Conservation (phyloP, 2,113 vertebrate genomes). For the Pluvianellus socialis region DNA sequence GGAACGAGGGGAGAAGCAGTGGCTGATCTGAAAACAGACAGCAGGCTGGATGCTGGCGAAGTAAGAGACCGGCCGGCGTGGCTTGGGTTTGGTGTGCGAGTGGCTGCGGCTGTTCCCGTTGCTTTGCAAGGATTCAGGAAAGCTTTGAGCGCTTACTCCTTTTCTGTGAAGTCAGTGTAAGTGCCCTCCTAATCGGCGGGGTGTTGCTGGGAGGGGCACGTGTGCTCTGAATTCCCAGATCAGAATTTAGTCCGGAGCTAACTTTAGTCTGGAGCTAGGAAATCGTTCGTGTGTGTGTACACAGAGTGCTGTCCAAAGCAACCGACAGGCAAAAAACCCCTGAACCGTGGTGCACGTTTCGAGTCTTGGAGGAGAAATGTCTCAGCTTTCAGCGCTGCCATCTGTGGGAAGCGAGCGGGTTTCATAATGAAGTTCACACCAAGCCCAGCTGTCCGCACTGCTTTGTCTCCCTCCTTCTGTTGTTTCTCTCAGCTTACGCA, state of each 20-base stretch:
- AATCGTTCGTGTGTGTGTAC: fast-evolving
- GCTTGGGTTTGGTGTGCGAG: not conserved
- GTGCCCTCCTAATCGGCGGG: not conserved
- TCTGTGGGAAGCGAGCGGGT: not conserved
- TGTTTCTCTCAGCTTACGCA: slow-evolving; percentile 17
- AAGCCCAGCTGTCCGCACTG: slow-evolving; percentile 35
- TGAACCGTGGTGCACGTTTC: not conserved
- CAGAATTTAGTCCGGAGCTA: not conserved
- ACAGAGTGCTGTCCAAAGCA: not conserved
- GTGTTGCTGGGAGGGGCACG: not conserved
- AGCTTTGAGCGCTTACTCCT: not conserved
- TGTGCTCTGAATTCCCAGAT: not conserved
- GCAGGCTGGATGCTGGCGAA: not conserved
- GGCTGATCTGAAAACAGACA: not conserved
- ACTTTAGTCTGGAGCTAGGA: not conserved
- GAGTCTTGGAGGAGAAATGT: not conserved
- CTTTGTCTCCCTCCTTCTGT: slow-evolving; percentile 35
- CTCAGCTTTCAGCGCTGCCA: not conserved
- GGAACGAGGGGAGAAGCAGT: slow-evolving; percentile 11
- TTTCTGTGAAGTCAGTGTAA: not conserved
- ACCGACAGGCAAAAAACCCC: not conserved
- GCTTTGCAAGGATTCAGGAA: not conserved
- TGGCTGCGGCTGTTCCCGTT: not conserved
- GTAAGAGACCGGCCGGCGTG: slow-evolving; percentile 39
- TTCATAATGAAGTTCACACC: not conserved